Evolutionary conservation across 2,888 invertebrate species (phyloP), one percentile per base, ranked within the genome.

Genomic region (Phortica okadai): DNA sequence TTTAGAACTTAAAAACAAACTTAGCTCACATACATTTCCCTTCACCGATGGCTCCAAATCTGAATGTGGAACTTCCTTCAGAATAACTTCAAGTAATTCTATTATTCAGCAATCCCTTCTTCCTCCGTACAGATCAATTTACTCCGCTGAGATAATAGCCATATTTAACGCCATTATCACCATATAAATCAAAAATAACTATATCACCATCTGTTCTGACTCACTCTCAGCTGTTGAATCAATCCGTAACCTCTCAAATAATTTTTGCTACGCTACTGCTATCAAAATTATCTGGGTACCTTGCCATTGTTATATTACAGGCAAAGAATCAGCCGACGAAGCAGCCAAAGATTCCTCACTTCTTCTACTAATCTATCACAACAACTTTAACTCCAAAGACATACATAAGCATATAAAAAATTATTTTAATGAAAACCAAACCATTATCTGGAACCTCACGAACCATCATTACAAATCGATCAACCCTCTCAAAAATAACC

Each of bases 81-180:
- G 50, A 1, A 50, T 50, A 21, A 21, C 21, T 21, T 21, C 21
- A 21, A 21, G 21, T 21, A 21, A 21, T 21, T 21, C 21, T 0
- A 11, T 50, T 50, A 50, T 50, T 10, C 50, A 50, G 7, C 50
- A 50, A 50, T 10, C 11, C 50, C 50, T 50, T 10, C 50, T 50
- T 50, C 59, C 59, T 14, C 21, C 21, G 1, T 59, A 59, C 1
- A 59, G 11, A 1, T 16, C 59, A 59, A 59, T 59, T 14, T 59
- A 59, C 21, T 59, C 59, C 59, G 59, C 59, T 21, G 59, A 59
- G 21, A n/a, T 59, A 14, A 59, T 59, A 59, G 59, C 59, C 21
- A 59, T 14, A 7, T 21, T 59, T 7, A n/a, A 14, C 1, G 59
- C 59, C 14, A 21, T 59, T 16, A 59, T 14, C 16, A 7, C n/a